phyloP scores from a whole-genome alignment of 2,888 invertebrate species.

The Craniophora ligustri region DNA sequence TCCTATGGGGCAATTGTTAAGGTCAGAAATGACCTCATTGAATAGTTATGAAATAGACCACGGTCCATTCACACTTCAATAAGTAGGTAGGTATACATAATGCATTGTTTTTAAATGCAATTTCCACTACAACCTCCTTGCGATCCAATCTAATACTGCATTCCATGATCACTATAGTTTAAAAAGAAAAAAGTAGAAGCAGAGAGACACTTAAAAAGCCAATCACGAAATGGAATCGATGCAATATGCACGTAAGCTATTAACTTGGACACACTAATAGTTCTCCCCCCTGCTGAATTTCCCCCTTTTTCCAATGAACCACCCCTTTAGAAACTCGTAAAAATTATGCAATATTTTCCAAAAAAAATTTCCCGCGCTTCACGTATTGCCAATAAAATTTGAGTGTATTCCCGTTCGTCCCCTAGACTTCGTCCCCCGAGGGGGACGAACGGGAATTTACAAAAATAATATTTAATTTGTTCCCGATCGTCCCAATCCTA shows the following conservation, averaged over 20 bases:
- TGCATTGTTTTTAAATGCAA: neutral
- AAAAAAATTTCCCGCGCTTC: neutral
- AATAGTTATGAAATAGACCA: neutral
- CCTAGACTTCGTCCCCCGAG: no score
- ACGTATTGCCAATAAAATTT: neutral
- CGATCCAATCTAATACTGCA: constrained; percentile 1
- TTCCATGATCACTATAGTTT: neutral
- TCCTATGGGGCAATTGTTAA: neutral
- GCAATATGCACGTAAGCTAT: constrained; percentile 70
- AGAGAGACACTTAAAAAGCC: constrained; percentile 58
- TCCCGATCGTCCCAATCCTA: no score
- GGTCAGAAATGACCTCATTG: neutral
- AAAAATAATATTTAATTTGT: no score
- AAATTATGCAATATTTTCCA: constrained; percentile 36
- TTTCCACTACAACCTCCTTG: neutral
- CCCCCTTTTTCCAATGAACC: constrained; percentile 31
- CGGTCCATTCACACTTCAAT: neutral
- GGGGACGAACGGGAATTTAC: no score
- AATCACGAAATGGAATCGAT: constrained; percentile 67
- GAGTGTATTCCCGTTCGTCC: no score
- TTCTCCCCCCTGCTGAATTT: constrained; percentile 10
- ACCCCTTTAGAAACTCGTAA: constrained; percentile 33
- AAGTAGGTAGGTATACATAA: neutral
- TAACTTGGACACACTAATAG: constrained; percentile 54
- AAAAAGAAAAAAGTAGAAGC: constrained; percentile 26